A percentile compares a stretch with the other conserved stretches of the same genome.
Evolutionary conservation across 2,113 vertebrate genomes (phyloP).

Genomic region (Siphamia tubifer): DNA sequence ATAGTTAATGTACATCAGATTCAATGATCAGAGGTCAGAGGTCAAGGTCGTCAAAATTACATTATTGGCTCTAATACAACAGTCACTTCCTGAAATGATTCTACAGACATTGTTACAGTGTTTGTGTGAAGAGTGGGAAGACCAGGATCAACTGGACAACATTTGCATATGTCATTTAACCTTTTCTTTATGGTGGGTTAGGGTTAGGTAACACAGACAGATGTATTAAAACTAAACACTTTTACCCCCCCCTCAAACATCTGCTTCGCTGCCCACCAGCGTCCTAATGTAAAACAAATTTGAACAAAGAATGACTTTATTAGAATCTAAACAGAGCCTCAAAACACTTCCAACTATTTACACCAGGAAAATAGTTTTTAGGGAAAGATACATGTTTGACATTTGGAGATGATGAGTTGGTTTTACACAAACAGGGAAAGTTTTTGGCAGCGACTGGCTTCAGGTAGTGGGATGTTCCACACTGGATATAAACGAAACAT

Average conservation of each 20-base stretch:
- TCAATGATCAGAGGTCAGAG: no score
- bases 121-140: no score
- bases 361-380: constrained; percentile 70
- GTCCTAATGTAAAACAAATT: constrained; percentile 76
- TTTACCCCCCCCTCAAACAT: no score
- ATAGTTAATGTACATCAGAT: no score
- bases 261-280: constrained; percentile 19
- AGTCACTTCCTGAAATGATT: no score
- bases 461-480: constrained; percentile 33
- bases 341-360: constrained; percentile 75
- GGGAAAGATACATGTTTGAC: constrained; percentile 57
- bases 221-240: constrained; percentile 49
- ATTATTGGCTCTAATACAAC: no score
- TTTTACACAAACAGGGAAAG: constrained; percentile 46
- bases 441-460: constrained; percentile 25
- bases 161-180: neutral
- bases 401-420: constrained; percentile 60
- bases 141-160: neutral
- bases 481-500: constrained; percentile 23
- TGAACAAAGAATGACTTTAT: constrained; percentile 77
- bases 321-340: constrained; percentile 72
- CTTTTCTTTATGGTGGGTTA: neutral
- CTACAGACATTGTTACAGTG: no score
- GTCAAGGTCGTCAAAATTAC: no score
- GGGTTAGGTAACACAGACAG: constrained; percentile 41